Percentiles rank a stretch among this genome's conserved stretches.
Conservation (phyloP, 2,888 invertebrate species). For the Frankliniella intonsa region DNA sequence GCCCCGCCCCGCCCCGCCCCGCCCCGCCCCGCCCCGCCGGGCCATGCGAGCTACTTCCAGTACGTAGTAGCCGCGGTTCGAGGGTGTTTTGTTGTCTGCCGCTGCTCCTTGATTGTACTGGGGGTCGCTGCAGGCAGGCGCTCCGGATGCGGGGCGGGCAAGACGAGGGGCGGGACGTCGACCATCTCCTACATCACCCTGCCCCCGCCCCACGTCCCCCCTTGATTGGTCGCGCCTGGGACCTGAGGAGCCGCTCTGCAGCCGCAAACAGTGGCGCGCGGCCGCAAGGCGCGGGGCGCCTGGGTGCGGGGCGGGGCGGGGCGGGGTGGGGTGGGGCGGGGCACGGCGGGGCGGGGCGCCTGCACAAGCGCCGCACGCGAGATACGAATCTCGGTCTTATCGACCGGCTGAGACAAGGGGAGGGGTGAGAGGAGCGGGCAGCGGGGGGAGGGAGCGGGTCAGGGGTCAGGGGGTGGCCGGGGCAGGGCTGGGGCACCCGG, state of each 20-base stretch:
- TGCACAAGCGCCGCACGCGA: not conserved
- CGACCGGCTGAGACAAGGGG: not conserved
- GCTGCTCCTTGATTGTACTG: no score
- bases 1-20: no score
- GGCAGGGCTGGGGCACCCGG: not conserved
- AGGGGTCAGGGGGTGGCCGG: not conserved
- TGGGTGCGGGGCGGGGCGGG: not conserved
- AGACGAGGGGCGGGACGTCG: no score
- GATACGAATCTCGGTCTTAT: constrained; percentile 17
- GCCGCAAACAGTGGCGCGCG: not conserved
- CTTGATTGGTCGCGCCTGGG: not conserved
- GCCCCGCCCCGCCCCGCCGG: no score
- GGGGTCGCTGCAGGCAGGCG: not conserved
- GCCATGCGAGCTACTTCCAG: no score
- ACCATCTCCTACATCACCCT: not conserved
- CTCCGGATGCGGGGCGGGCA: not conserved
- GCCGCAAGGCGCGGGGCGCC: not conserved
- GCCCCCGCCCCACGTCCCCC: not conserved
- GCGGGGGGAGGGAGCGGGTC: not conserved
- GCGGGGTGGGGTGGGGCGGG: not conserved
- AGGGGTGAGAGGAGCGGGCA: not conserved
- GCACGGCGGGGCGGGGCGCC: not conserved
- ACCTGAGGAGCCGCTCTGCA: not conserved
- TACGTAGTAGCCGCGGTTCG: no score
- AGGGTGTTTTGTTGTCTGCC: no score